These are phyloP conservation scores for Philonicus albiceps DNA, from an alignment of 2,888 invertebrate species.

Conservation along the genomic window DNA sequence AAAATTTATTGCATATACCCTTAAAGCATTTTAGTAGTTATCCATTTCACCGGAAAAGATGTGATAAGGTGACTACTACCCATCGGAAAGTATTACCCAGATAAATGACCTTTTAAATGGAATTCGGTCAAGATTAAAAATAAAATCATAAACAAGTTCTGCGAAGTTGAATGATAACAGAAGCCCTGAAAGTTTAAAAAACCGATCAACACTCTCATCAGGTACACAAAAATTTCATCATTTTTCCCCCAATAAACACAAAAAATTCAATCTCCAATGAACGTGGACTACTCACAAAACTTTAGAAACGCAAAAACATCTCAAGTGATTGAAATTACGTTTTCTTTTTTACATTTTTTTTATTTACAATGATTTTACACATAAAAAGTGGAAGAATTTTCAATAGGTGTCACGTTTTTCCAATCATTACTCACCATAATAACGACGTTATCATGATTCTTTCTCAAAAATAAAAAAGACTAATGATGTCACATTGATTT, in stretches of 20 bases:
- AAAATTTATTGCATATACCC: too few relatives aligned
- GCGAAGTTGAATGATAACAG: not conserved
- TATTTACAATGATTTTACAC: not conserved
- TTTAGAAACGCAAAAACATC: not conserved
- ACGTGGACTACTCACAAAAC: not conserved
- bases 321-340: not conserved
- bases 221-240: not conserved
- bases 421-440: not conserved
- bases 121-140: not conserved
- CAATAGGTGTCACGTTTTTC: conserved; percentile 1
- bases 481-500: not conserved
- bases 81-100: not conserved
- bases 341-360: not conserved
- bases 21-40: too few relatives aligned
- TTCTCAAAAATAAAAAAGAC: not conserved
- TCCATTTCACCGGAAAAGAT: not conserved
- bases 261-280: not conserved
- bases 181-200: not conserved
- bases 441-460: conserved; percentile 1
- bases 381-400: not conserved
- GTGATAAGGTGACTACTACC: not conserved
- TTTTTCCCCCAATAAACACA: not conserved
- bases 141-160: not conserved
- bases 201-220: not conserved
- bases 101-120: not conserved